Conservation (phyloP, 1,140 invertebrate genomes). For the Helicoverpa zea region DNA sequence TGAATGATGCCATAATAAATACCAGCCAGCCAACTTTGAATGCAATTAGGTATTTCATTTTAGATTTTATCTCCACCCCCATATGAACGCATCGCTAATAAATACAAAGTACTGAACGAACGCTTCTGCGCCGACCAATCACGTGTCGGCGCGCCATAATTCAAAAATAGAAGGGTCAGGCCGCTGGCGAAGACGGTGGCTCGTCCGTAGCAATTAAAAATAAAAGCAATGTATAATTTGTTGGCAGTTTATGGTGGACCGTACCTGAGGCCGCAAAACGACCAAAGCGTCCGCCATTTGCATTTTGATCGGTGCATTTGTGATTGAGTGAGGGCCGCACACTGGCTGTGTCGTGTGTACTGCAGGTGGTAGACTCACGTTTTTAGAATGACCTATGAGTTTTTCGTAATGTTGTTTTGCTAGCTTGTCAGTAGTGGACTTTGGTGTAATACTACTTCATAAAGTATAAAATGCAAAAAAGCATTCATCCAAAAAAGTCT, state of each 20-base stretch:
- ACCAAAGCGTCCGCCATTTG: slow-evolving; percentile 70
- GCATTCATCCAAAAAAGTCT: no score
- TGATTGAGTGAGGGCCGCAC: slow-evolving; percentile 78
- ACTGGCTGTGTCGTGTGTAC: neutral
- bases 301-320: slow-evolving; percentile 80
- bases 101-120: slow-evolving; percentile 70
- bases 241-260: slow-evolving; percentile 76
- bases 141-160: slow-evolving; percentile 82
- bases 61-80: slow-evolving; percentile 70
- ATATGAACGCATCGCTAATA: slow-evolving; percentile 71
- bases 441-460: no score
- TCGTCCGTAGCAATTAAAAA: slow-evolving; percentile 84
- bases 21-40: slow-evolving; percentile 43
- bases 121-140: slow-evolving; percentile 78
- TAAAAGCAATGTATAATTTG: slow-evolving; percentile 84
- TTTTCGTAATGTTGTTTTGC: neutral
- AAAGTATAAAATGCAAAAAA: no score
- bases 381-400: neutral
- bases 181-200: slow-evolving; percentile 81
- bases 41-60: slow-evolving; percentile 69
- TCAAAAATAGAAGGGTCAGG: slow-evolving; percentile 80
- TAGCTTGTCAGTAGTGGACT: no score
- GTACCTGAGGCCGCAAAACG: slow-evolving; percentile 69
- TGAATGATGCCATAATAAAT: slow-evolving; percentile 41
- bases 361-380: neutral